Evolutionary conservation across 2,888 invertebrate species (phyloP), one percentile per base, ranked within the genome.

Genomic region (Bibio marci): DNA sequence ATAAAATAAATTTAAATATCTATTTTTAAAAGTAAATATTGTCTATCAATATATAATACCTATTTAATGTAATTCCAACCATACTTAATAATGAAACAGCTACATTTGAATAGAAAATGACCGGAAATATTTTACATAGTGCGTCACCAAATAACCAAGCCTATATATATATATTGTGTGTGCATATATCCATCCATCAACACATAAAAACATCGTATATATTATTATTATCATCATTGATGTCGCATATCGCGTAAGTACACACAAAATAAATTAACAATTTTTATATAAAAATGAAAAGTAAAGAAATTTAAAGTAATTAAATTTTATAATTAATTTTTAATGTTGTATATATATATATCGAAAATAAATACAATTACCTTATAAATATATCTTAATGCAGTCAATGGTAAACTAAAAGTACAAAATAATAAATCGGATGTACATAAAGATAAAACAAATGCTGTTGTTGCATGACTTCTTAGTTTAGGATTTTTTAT

Each of bases 41-140:
- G n/a, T n/a, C n/a, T n/a, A n/a, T n/a, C n/a, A n/a, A n/a, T n/a
- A n/a, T n/a, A n/a, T n/a, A n/a, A n/a, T 53, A 85, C 83, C 87
- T 78, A 63, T 87, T 88, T 42, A 88, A 63, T 25, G 87, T 87
- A 47, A 88, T 87, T 47, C 85, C 85, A 38, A 87, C 86, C 82
- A 88, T 87, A 52, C 83, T 86, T 44, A 87, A 66, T 28, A 88
- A 63, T 1, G 86, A 86, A 4, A 85, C 83, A 1, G 86, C 87
- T 38, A 87, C 86, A 56, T 88, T 88, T 42, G 86, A 86, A 54
- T 88, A 88, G 63, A 88, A 86, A 48, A 88, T 73, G 48, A 88
- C 77, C 1, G 87, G 86, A 63, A 87, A 88, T 58, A 87, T 68
- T 62, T 77, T 76, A 56, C 87, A 88, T 27, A 86, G 66, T 2